phyloP scores from a whole-genome alignment of 2,113 vertebrate genomes.

The Gallinago media region DNA sequence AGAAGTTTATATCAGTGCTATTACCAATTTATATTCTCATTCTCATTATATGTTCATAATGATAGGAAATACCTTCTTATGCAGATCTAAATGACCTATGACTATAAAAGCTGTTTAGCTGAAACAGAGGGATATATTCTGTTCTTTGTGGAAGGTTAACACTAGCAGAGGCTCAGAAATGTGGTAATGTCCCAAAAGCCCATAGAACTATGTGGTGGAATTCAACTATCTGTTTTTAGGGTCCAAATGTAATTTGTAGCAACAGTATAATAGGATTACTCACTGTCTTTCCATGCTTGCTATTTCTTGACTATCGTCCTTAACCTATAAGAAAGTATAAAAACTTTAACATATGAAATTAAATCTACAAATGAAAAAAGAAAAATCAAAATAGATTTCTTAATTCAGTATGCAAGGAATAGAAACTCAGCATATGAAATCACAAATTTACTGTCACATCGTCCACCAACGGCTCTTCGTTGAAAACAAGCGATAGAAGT shows the following conservation, averaged over 20 bases:
- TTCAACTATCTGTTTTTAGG: background rate
- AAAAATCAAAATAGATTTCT: background rate
- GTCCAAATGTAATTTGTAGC: background rate
- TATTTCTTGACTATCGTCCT: slow-evolving; percentile 96
- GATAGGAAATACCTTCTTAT: background rate
- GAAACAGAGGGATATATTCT: background rate
- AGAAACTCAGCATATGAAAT: background rate
- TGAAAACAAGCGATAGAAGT: background rate
- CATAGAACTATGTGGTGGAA: background rate
- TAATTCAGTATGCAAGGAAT: background rate
- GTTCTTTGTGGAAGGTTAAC: background rate
- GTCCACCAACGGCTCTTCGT: background rate
- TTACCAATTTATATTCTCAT: background rate
- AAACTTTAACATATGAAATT: background rate
- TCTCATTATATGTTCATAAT: background rate
- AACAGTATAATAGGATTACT: slow-evolving; percentile 53
- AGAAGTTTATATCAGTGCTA: background rate
- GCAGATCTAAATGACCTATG: background rate
- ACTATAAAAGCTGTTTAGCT: background rate
- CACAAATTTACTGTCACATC: background rate
- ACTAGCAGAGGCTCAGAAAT: background rate
- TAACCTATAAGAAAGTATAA: slow-evolving; percentile 81
- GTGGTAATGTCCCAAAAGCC: background rate
- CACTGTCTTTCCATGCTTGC: slow-evolving; percentile 96
- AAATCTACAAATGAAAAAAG: background rate